Base-by-base conservation (phyloP, 2,888 invertebrate genomes). In the Odontocolon sp. region DNA sequence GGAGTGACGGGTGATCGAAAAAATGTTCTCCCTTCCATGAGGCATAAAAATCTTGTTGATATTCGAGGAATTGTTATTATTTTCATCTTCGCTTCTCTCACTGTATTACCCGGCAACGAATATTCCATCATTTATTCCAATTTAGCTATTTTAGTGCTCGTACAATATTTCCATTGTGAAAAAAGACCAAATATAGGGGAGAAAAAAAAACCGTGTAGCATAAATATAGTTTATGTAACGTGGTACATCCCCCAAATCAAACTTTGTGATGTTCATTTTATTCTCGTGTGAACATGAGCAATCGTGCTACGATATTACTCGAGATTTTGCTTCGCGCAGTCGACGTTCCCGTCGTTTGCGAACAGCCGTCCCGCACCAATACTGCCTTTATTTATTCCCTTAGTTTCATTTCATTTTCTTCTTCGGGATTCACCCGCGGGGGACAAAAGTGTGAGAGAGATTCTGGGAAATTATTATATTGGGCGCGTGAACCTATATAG, bases 401-500 rank as follows among this genome's bases (percentile, higher is more conserved):
- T 56, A 40, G 63, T 66, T 66, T 59, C 57, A 66, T 59, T 57
- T 72, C 40, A 66, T 66, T 66, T 59, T 66, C 59, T 16, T 40
- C 28, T 40, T 47, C 45, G 14, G n/a, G 18, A 28, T 5, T 23
- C 21, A 40, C 31, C 26, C 6, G 38, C 40, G 14, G 40, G 21
- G 8, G 18, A 36, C n/a, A n/a, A n/a, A 16, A 56, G 36, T 18
- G 38, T 11, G 14, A 67, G 50, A 73, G 45, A 33, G 18, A 42
- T 28, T 67, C 54, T 33, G 42, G 61, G 36, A 21, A 68, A 68
- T 63, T 61, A 74, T 74, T 74, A 74, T 47, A 68, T 74, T 45
- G 61, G 40, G 33, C 38, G 36, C 31, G 54, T 23, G 56, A 9
- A 31, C 36, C 52, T 28, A 50, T 33, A 47, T 33, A 16, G 28